Evolutionary conservation across 2,113 vertebrate genomes (phyloP).

Genomic region (Ophthalmolycus amberensis): DNA sequence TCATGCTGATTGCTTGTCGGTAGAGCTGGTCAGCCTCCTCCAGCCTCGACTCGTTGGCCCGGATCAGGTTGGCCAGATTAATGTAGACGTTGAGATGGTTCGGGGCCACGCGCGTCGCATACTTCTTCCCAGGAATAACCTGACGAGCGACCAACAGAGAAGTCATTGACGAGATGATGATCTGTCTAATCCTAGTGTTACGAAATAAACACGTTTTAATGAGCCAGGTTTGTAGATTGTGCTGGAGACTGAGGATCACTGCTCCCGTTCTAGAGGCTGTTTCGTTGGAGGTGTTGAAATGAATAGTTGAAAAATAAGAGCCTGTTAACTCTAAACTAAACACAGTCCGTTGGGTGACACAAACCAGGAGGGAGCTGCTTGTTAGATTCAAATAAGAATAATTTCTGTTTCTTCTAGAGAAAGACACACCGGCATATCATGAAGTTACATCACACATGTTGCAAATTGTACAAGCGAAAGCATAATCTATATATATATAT

Average conservation of each 20-base stretch:
- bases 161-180: background rate
- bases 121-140: slow-evolving; percentile 99
- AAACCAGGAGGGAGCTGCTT: background rate
- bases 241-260: background rate
- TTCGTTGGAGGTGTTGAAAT: too few species aligned
- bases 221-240: background rate
- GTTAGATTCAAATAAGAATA: background rate
- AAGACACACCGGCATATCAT: background rate
- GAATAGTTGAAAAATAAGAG: too few species aligned
- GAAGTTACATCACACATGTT: background rate
- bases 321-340: too few species aligned
- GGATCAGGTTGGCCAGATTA: slow-evolving; percentile 96
- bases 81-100: slow-evolving; percentile 99
- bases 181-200: too few species aligned
- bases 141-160: slow-evolving; percentile 64
- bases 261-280: background rate
- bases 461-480: background rate
- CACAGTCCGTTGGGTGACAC: background rate
- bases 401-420: background rate
- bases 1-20: slow-evolving; percentile 98
- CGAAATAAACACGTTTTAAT: background rate
- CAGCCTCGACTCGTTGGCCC: slow-evolving; percentile 93
- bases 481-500: background rate
- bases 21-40: slow-evolving; percentile 98
- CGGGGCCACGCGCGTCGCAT: slow-evolving; percentile 96